These are phyloP conservation scores for Onychomys arenicola DNA, from an alignment of 2,797 vertebrate species.

Conservation along the genomic window DNA sequence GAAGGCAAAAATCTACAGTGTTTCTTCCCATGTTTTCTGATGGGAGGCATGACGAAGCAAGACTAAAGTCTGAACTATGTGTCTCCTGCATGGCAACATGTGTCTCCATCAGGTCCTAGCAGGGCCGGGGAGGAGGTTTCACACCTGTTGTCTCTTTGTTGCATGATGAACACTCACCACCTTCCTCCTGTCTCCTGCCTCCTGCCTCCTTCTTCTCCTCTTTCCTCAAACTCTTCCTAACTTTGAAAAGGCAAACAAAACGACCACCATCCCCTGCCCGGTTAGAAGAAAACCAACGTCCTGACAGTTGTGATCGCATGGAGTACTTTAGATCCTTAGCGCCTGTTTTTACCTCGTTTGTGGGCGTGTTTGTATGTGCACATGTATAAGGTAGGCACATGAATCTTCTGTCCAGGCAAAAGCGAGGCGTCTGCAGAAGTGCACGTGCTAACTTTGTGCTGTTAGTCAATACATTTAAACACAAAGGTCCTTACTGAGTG, in stretches of 20 bases:
- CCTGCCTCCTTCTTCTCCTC: constrained; percentile 43
- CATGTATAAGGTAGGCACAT: constrained; percentile 84
- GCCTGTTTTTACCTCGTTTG: constrained; percentile 81
- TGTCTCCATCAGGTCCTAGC: constrained; percentile 74
- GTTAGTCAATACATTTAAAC: constrained; percentile 77
- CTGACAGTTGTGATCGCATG: constrained; percentile 79
- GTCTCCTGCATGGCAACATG: constrained; percentile 81
- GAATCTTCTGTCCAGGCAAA: constrained; percentile 78
- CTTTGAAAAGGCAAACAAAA: constrained; percentile 66
- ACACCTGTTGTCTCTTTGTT: constrained; percentile 78
- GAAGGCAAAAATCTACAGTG: constrained; percentile 76
- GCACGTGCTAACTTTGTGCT: constrained; percentile 79
- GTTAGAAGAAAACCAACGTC: constrained; percentile 79
- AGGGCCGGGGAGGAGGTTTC: constrained; percentile 63
- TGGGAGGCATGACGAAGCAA: constrained; percentile 81
- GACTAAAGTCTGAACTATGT: constrained; percentile 76
- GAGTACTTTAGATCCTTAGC: constrained; percentile 86
- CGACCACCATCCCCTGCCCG: constrained; percentile 33
- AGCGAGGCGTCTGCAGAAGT: constrained; percentile 78
- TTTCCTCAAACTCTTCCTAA: constrained; percentile 28
- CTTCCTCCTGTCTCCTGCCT: constrained; percentile 78
- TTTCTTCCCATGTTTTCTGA: constrained; percentile 82
- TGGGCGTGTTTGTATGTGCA: constrained; percentile 84
- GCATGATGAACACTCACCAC: constrained; percentile 77
- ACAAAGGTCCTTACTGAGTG: constrained; percentile 71